A percentile compares a stretch with the other conserved stretches of the same genome.
phyloP scores from a whole-genome alignment of 1,140 invertebrate species.

The Diorhabda elongata region DNA sequence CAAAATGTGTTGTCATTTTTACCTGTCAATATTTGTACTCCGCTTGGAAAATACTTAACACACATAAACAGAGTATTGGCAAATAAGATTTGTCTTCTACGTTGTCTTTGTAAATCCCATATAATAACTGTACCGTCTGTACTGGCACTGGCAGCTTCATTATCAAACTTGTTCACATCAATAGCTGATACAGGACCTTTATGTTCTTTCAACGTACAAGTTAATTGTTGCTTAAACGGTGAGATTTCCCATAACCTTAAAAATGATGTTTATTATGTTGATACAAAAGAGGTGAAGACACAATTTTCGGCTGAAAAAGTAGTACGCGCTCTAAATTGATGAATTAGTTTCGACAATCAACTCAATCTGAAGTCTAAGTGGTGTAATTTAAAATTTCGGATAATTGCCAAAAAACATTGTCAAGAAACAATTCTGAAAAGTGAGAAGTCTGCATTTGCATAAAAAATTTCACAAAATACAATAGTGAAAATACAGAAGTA shows the following conservation, averaged over 20 bases:
- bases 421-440: too few species aligned
- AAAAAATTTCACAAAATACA: too few species aligned
- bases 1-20: background rate
- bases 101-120: conserved; percentile 73
- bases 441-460: too few species aligned
- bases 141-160: conserved; percentile 79
- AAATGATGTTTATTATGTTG: background rate
- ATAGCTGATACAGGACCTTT: conserved; percentile 80
- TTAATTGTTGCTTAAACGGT: conserved; percentile 58
- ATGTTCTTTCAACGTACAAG: conserved; percentile 80
- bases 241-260: conserved; percentile 70
- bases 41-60: conserved; percentile 71
- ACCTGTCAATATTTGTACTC: conserved; percentile 76
- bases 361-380: too few species aligned
- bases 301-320: too few species aligned
- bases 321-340: too few species aligned
- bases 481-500: too few species aligned
- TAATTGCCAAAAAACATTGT: too few species aligned
- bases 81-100: conserved; percentile 75
- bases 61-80: conserved; percentile 85
- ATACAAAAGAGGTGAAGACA: too few species aligned
- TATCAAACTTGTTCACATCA: conserved; percentile 68
- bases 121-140: conserved; percentile 88
- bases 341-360: too few species aligned
- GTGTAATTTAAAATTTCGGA: too few species aligned